Conservation (phyloP, 2,113 vertebrate genomes). For the Nibea albiflora region DNA sequence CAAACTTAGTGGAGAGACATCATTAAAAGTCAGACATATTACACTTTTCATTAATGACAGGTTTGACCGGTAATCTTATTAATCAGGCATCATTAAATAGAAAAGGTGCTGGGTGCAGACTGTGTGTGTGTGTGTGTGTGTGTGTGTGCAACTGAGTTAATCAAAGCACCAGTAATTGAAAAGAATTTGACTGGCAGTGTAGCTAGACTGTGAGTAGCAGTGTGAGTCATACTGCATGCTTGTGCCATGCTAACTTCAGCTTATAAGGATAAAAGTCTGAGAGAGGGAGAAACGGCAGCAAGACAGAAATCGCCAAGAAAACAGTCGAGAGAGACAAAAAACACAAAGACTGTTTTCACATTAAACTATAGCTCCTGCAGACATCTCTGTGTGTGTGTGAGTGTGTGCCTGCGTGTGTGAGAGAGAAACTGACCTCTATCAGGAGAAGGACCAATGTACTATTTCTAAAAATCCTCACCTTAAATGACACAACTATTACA, state of each 20-base stretch:
- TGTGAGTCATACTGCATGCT: slow-evolving; percentile 60
- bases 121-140: slow-evolving; percentile 4
- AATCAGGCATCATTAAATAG: slow-evolving; percentile 22
- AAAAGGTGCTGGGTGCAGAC: not conserved
- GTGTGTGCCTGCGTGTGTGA: not conserved
- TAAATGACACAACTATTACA: slow-evolving; percentile 35
- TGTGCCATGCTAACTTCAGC: slow-evolving; percentile 59
- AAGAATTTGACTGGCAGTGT: slow-evolving; percentile 58
- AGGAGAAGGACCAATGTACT: not conserved
- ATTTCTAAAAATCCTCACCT: slow-evolving; percentile 23
- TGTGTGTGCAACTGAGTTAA: slow-evolving; percentile 19
- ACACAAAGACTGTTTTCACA: slow-evolving; percentile 50
- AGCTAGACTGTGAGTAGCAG: slow-evolving; percentile 47
- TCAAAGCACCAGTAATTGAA: slow-evolving; percentile 55
- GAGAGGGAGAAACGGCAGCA: not conserved
- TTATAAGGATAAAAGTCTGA: slow-evolving; percentile 72
- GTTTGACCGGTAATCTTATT: slow-evolving; percentile 13
- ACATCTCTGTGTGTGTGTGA: slow-evolving; percentile 7
- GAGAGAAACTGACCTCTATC: not conserved
- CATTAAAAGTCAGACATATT: slow-evolving; percentile 15
- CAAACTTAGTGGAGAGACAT: not conserved
- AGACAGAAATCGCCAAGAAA: slow-evolving; percentile 53
- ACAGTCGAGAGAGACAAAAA: slow-evolving; percentile 39
- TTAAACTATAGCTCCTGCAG: slow-evolving; percentile 17
- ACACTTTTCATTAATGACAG: slow-evolving; percentile 19